Percentiles rank a stretch among this genome's conserved stretches.
phyloP scores from a whole-genome alignment of 1,140 invertebrate genomes.

The Euura lappo region DNA sequence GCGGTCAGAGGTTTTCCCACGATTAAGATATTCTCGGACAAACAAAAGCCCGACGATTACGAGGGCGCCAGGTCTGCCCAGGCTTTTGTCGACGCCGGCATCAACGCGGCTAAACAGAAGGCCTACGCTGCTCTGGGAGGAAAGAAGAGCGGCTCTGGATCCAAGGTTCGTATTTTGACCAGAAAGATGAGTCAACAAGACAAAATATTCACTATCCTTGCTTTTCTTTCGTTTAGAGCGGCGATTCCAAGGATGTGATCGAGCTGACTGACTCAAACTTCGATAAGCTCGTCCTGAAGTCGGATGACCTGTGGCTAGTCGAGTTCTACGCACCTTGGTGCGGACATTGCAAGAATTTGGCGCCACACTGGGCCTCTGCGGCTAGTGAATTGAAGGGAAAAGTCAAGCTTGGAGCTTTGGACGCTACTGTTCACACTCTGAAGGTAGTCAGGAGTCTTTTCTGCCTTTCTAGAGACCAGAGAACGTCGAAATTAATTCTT shows the following conservation, averaged over 20 bases:
- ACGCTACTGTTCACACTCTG: conserved; percentile 89
- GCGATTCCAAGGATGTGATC: conserved; percentile 78
- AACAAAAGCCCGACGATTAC: conserved; percentile 87
- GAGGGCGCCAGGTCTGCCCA: conserved; percentile 86
- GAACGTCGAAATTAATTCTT: conserved; percentile 4
- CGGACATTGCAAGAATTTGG: conserved; percentile 95
- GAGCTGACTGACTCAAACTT: conserved; percentile 96
- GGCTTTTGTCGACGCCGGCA: conserved; percentile 83
- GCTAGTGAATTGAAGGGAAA: conserved; percentile 94
- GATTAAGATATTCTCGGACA: conserved; percentile 93
- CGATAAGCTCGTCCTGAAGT: conserved; percentile 86
- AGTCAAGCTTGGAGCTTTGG: conserved; percentile 94
- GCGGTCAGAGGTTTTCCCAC: conserved; percentile 93
- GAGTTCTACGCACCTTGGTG: conserved; percentile 99
- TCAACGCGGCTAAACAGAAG: conserved; percentile 75
- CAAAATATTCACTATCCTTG: background rate
- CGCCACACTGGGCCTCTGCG: conserved; percentile 93
- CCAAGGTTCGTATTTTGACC: conserved; percentile 34
- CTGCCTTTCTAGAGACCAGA: background rate
- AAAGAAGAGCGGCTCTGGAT: conserved; percentile 56
- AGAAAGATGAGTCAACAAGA: conserved; percentile 12
- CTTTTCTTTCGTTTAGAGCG: conserved; percentile 34
- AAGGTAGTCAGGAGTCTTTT: conserved; percentile 58
- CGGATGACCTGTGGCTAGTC: conserved; percentile 94
- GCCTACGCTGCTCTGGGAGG: conserved; percentile 71